Conservation (phyloP, 2,888 invertebrate genomes). For the Chrysolina oricalcia region DNA sequence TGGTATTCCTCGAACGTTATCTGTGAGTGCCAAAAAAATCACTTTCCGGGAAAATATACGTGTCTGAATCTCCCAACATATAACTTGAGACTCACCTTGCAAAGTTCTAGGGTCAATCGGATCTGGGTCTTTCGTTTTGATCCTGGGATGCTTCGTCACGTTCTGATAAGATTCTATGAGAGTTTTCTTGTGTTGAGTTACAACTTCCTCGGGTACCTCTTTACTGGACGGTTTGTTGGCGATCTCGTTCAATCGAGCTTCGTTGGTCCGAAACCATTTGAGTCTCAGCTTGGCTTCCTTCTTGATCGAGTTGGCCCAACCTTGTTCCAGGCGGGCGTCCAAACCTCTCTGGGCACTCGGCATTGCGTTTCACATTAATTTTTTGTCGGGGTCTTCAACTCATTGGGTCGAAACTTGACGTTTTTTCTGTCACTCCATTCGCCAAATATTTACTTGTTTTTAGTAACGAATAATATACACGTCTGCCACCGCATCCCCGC, state of each 20-base stretch:
- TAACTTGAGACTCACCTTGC: slow-evolving; percentile 37
- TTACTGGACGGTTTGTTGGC: slow-evolving; percentile 59
- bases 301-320: slow-evolving; percentile 60
- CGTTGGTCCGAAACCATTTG: slow-evolving; percentile 69
- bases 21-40: too few species aligned
- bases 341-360: slow-evolving; percentile 44
- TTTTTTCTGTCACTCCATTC: too few species aligned
- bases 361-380: slow-evolving; percentile 19
- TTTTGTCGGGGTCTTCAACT: neutral
- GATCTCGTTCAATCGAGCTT: slow-evolving; percentile 63
- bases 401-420: neutral
- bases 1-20: too few species aligned
- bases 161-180: slow-evolving; percentile 59
- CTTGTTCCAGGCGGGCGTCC: slow-evolving; percentile 49
- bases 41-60: too few species aligned
- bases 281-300: slow-evolving; percentile 67
- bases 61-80: too few species aligned
- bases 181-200: slow-evolving; percentile 54
- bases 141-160: slow-evolving; percentile 54
- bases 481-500: too few species aligned
- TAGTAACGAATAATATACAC: too few species aligned
- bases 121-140: slow-evolving; percentile 49
- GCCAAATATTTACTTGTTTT: too few species aligned
- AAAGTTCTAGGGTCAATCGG: slow-evolving; percentile 47
- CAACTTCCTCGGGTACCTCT: slow-evolving; percentile 62